Evolutionary conservation across 2,113 vertebrate genomes (phyloP).

Genomic region (Sander vitreus): DNA sequence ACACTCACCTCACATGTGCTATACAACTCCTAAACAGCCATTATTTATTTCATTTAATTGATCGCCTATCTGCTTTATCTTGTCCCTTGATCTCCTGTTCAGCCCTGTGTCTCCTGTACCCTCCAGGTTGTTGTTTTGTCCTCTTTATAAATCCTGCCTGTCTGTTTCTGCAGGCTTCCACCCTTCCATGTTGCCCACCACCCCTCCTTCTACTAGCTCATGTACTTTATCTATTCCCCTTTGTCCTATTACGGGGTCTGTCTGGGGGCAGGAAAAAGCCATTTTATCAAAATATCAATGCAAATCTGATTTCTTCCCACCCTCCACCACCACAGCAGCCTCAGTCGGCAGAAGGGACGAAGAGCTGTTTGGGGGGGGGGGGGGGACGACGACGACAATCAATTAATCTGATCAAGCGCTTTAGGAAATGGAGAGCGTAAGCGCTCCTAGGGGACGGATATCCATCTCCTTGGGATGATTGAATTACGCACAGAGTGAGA

Average conservation of each 20-base stretch:
- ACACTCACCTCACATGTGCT: conserved; percentile 36
- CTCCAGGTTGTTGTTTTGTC: conserved; percentile 66
- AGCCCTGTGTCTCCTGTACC: conserved; percentile 49
- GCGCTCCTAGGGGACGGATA: conserved; percentile 85
- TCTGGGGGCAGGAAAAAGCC: conserved; percentile 68
- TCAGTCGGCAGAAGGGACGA: conserved; percentile 48
- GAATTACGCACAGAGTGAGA: conserved; percentile 84
- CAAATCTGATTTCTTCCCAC: conserved; percentile 80
- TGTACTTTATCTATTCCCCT: conserved; percentile 67
- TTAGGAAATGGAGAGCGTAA: conserved; percentile 88
- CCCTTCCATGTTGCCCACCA: conserved; percentile 7
- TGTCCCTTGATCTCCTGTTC: conserved; percentile 54
- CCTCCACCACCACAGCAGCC: conserved; percentile 49
- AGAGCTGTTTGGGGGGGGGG: conserved; percentile 31
- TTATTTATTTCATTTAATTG: conserved; percentile 72
- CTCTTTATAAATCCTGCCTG: conserved; percentile 59
- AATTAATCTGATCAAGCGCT: conserved; percentile 91
- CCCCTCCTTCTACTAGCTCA: conserved; percentile 10
- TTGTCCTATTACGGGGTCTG: conserved; percentile 71
- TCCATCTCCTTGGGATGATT: conserved; percentile 88
- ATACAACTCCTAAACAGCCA: conserved; percentile 36
- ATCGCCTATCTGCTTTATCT: conserved; percentile 67
- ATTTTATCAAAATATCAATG: conserved; percentile 87
- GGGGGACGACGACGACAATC: conserved; percentile 71
- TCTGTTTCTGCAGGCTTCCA: conserved; percentile 46